A percentile compares a stretch with the other conserved stretches of the same genome.
These are phyloP conservation scores for Ganaspis brasiliensis DNA, from an alignment of 2,888 invertebrate species.

Conservation along the genomic window DNA sequence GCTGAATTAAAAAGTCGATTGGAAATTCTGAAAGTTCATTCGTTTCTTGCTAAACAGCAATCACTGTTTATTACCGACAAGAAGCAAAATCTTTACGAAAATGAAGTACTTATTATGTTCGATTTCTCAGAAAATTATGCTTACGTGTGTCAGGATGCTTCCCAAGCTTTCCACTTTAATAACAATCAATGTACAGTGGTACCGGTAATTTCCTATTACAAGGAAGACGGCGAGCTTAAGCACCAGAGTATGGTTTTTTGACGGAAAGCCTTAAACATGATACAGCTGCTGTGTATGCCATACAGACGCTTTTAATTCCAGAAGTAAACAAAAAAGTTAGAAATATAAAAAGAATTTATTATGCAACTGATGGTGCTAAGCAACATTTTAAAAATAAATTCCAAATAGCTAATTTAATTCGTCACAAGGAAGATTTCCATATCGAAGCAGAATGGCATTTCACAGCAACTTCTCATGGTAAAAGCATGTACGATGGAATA, in stretches of 20 bases:
- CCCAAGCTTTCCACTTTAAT: slow-evolving; percentile 55
- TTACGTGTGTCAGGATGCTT: slow-evolving; percentile 1
- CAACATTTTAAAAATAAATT: too few relatives aligned
- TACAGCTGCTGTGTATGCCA: slow-evolving; percentile 50
- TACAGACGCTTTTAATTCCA: slow-evolving; percentile 10
- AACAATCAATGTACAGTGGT: slow-evolving; percentile 55
- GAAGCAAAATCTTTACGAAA: slow-evolving; percentile 34
- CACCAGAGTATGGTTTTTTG: slow-evolving; percentile 51
- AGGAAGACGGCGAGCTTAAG: slow-evolving; percentile 29
- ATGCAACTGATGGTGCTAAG: too few relatives aligned
- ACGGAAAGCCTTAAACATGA: slow-evolving; percentile 54
- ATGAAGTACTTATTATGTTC: slow-evolving; percentile 33
- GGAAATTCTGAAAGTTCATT: slow-evolving; percentile 38
- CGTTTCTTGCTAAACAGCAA: slow-evolving; percentile 45
- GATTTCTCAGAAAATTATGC: slow-evolving; percentile 46
- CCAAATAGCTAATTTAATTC: too few relatives aligned
- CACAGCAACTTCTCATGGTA: slow-evolving; percentile 51
- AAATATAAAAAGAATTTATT: too few relatives aligned
- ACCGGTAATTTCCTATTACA: slow-evolving; percentile 56
- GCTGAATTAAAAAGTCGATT: slow-evolving; percentile 4
- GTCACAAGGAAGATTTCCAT: too few relatives aligned
- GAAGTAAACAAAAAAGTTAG: too few relatives aligned
- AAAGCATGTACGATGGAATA: slow-evolving; percentile 56
- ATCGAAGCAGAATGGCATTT: slow-evolving; percentile 36
- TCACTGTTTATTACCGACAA: slow-evolving; percentile 13